Percentiles rank a stretch among this genome's conserved stretches.
Evolutionary conservation across 2,888 invertebrate species (phyloP).

Genomic region (Sipha maydis): DNA sequence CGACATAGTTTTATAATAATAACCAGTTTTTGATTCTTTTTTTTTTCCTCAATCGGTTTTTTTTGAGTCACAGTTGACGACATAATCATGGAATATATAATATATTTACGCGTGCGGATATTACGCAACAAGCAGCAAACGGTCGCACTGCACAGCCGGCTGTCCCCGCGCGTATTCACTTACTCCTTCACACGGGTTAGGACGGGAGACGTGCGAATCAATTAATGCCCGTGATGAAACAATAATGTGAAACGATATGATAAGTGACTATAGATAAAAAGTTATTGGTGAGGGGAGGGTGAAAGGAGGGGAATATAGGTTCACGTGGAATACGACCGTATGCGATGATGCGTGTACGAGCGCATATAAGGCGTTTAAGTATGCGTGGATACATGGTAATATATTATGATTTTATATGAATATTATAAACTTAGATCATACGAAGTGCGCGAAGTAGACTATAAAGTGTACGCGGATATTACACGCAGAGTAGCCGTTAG

Average conservation of each 20-base stretch:
- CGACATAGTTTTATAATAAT: not conserved
- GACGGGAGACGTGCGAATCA: not conserved
- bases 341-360: not conserved
- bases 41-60: not conserved
- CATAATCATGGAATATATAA: not conserved
- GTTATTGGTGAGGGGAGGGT: too few species aligned
- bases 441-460: too few species aligned
- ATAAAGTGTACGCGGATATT: not conserved
- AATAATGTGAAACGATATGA: not conserved
- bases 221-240: constrained; percentile 5
- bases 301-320: too few species aligned
- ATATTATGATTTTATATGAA: too few species aligned
- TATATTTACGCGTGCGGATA: constrained; percentile 2
- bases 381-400: not conserved
- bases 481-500: not conserved
- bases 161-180: not conserved
- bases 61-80: constrained; percentile 33
- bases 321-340: not conserved
- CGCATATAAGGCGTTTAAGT: not conserved
- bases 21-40: constrained; percentile 34
- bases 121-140: not conserved
- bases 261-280: too few species aligned
- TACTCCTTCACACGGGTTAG: not conserved
- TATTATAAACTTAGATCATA: too few species aligned
- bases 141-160: not conserved